Evolutionary conservation across 2,888 invertebrate species (phyloP), one percentile per base, ranked within the genome.

Genomic region (Apeira syringaria): DNA sequence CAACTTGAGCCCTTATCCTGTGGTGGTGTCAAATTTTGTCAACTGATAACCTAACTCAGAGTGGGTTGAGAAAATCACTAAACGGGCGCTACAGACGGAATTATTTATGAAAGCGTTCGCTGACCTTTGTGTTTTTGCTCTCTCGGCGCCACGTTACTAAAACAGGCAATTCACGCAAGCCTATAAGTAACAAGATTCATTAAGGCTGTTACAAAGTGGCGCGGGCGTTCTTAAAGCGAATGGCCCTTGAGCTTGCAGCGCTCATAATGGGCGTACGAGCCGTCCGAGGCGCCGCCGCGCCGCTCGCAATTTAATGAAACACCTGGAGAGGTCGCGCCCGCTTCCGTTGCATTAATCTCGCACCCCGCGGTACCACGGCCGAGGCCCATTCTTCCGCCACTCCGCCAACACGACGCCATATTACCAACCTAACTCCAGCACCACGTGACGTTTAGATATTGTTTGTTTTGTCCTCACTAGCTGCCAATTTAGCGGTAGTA

Each of bases 151-250:
- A 68, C 73, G 76, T 79, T 79, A 78, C 80, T 79, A 76, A 85
- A 84, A 80, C 83, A 74, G 84, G 86, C 79, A 85, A 89, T 88
- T 88, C 85, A 80, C 80, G 80, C 74, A 73, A 77, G 81, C 85
- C 85, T 87, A 86, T 87, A 86, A 89, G 88, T 87, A 88, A 87
- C 87, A 80, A 85, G 86, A 87, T 89, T 89, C 86, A 88, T 89
- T 89, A 89, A 84, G 79, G 80, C 75, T 72, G 84, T 87, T 87
- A 88, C 88, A 88, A 87, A 89, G 88, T 89, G 81, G 85, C 82
- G 77, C 83, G 69, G 79, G 75, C 84, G 85, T 85, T 87, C 88
- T 88, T 88, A 85, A 85, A 88, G 86, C 84, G 87, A 88, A 88
- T 88, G 85, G 86, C 87, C 76, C 87, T 88, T 79, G 78, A 88